Conservation (phyloP, 2,797 vertebrate genomes). For the Gymnothorax reevesii region DNA sequence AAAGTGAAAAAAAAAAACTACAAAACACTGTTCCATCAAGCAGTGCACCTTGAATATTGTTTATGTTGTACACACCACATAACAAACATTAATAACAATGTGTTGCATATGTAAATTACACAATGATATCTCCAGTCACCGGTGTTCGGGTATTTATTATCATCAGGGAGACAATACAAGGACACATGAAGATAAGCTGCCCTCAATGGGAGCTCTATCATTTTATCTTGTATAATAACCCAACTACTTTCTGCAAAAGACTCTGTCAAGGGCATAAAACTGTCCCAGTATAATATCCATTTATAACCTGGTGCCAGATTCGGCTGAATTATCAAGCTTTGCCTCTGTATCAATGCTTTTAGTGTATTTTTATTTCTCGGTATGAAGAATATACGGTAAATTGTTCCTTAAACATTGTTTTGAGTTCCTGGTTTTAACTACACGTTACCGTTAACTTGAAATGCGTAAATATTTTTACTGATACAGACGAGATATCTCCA, state of each 20-base stretch:
- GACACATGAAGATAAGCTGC: not conserved
- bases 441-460: not conserved
- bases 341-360: not conserved
- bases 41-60: not conserved
- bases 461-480: not conserved
- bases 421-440: not conserved
- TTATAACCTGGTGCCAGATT: conserved; percentile 7
- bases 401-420: not conserved
- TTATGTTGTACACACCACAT: not conserved
- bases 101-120: not conserved
- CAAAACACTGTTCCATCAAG: not conserved
- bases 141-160: not conserved
- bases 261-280: not conserved
- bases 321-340: not conserved
- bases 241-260: not conserved
- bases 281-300: not conserved
- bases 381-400: not conserved
- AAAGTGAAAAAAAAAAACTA: not conserved
- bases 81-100: not conserved
- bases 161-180: not conserved
- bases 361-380: too few species aligned
- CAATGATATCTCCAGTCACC: not conserved
- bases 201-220: not conserved
- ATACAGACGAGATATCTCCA: not conserved
- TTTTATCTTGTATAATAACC: not conserved